Evolutionary conservation across 2,113 vertebrate species (phyloP), one percentile per base, ranked within the genome.

Genomic region (Dipodomys merriami): DNA sequence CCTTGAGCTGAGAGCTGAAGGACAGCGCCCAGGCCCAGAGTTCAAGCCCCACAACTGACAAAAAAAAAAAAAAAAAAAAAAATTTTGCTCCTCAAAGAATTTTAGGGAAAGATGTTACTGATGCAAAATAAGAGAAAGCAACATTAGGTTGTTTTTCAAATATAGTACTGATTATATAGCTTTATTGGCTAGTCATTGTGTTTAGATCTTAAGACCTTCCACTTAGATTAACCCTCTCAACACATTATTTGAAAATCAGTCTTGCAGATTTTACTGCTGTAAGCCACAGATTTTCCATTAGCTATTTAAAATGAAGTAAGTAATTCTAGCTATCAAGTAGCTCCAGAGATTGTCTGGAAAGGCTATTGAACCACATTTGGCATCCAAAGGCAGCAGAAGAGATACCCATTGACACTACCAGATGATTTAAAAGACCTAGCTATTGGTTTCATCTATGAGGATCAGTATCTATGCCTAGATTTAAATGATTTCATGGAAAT

Each of bases 111-210:
- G 30, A 1, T 46, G 30, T 57, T 57, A 57, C 35, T 91, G 13
- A 95, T 76, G 83, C 16, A 79, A 90, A 92, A 85, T 44, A 35
- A 64, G 57, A 83, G 62, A 94, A 82, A 62, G 57, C 49, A 76
- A 49, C n/a, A 85, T 68, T 49, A 76, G 6, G 30, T 65, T 57
- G 13, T 91, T 60, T 84, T 23, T 18, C 15, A 88, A 80, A 83
- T 69, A 27, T 2, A 33, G 5, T n/a, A 81, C 12, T 88, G 39
- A 23, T 25, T 76, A 49, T 82, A 82, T 39, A 62, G 10, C 72
- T 57, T 57, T 57, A 57, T 57, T 57, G 53, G 53, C 15, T 10
- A 76, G 18, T 62, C 62, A 68, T 72, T 92, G 6, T 22, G 7
- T 86, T 94, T 13, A 30, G 7, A 86, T 69, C 12, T 94, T 5